Conservation (phyloP, 1,140 invertebrate species). For the Atta cephalotes region DNA sequence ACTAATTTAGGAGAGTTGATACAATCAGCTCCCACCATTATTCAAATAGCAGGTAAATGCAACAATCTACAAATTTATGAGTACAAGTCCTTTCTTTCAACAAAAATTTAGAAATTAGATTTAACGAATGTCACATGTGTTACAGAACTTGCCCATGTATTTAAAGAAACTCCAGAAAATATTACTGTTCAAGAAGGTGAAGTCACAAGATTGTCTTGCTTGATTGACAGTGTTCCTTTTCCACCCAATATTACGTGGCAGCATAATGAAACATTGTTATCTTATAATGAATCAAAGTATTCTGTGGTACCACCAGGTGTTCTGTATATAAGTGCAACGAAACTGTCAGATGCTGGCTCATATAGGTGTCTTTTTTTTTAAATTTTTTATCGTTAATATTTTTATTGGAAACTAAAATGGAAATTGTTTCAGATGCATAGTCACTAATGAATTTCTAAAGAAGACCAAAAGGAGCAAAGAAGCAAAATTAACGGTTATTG, state of each 20-base stretch:
- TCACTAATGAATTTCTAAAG: conserved; percentile 85
- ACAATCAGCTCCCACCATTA: conserved; percentile 80
- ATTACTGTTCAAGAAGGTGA: conserved; percentile 85
- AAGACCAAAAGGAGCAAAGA: conserved; percentile 86
- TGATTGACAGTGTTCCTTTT: conserved; percentile 87
- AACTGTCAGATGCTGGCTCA: conserved; percentile 87
- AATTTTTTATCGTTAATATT: neutral
- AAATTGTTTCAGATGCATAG: conserved; percentile 82
- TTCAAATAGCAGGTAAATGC: conserved; percentile 82
- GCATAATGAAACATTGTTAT: conserved; percentile 85
- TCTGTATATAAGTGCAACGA: conserved; percentile 87
- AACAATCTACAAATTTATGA: neutral
- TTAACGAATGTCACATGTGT: conserved; percentile 67
- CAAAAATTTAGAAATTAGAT: neutral
- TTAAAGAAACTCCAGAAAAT: conserved; percentile 85
- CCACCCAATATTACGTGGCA: conserved; percentile 86
- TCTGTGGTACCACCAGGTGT: conserved; percentile 87
- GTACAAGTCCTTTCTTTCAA: neutral
- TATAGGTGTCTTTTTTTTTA: conserved; percentile 84
- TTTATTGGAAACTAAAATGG: conserved; percentile 5
- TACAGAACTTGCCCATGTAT: conserved; percentile 85
- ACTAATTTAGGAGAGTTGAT: conserved; percentile 80
- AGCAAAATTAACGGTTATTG: conserved; percentile 84
- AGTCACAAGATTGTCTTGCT: conserved; percentile 86
- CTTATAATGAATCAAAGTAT: conserved; percentile 84